Conservation (phyloP, 2,113 vertebrate species). For the Pelecanoides urinatrix region DNA sequence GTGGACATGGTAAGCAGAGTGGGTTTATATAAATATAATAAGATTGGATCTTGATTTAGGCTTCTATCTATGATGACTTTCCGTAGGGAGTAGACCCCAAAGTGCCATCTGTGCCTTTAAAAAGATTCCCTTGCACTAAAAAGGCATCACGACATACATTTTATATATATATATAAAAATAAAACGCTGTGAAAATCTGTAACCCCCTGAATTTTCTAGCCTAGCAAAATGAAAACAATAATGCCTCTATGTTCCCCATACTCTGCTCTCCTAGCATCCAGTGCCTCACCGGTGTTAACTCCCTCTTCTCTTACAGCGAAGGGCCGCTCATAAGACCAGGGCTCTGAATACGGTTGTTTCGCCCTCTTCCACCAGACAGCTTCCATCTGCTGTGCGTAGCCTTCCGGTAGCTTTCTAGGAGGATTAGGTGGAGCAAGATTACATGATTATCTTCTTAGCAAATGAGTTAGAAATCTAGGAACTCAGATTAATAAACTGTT, state of each 20-base stretch:
- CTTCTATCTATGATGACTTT: neutral
- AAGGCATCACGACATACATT: neutral
- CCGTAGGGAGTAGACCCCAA: neutral
- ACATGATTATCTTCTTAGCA: neutral
- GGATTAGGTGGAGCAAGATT: neutral
- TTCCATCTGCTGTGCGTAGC: neutral
- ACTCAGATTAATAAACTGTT: neutral
- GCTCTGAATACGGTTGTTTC: neutral
- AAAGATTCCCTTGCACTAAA: neutral
- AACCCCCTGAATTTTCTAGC: neutral
- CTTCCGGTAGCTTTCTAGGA: neutral
- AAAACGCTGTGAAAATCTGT: neutral
- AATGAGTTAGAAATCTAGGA: neutral
- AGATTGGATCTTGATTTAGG: neutral
- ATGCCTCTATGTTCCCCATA: accelerated
- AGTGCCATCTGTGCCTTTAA: neutral
- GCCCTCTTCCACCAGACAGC: neutral
- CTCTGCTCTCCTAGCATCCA: neutral
- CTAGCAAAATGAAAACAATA: neutral
- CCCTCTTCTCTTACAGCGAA: too few species aligned
- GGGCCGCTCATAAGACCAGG: neutral
- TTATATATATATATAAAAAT: neutral
- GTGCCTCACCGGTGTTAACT: neutral
- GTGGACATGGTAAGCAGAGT: neutral
- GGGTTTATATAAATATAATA: neutral